A percentile compares a stretch with the other conserved stretches of the same genome.
Evolutionary conservation across 1,140 invertebrate species (phyloP).

Genomic region (Eumeta japonica): DNA sequence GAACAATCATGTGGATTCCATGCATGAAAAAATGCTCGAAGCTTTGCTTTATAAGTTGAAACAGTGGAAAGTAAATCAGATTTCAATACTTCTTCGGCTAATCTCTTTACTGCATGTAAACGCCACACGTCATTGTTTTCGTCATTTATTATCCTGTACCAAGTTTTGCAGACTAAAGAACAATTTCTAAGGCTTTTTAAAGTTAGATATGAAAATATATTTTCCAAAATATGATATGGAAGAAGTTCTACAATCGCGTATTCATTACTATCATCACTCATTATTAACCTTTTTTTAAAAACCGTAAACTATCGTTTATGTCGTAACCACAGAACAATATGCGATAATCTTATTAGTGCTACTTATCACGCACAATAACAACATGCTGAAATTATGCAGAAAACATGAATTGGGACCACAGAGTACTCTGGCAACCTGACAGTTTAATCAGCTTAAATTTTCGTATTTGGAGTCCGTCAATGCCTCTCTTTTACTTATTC

Average conservation of each 20-base stretch:
- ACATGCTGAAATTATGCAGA: too few species aligned
- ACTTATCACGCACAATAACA: too few species aligned
- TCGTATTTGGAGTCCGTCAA: too few species aligned
- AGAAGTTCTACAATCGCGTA: slow-evolving; percentile 33
- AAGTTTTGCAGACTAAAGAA: slow-evolving; percentile 90
- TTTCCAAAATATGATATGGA: slow-evolving; percentile 79
- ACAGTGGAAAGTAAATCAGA: slow-evolving; percentile 89
- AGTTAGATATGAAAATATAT: slow-evolving; percentile 90
- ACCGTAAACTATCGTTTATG: too few species aligned
- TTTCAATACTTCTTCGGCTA: slow-evolving; percentile 89
- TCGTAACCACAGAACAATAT: too few species aligned
- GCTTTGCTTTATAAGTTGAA: slow-evolving; percentile 89
- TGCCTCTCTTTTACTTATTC: too few species aligned
- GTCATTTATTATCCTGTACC: slow-evolving; percentile 87
- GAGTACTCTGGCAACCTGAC: too few species aligned
- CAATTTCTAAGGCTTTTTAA: slow-evolving; percentile 84
- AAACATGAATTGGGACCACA: too few species aligned
- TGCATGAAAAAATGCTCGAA: slow-evolving; percentile 91
- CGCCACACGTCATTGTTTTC: slow-evolving; percentile 97
- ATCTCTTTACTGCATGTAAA: slow-evolving; percentile 81
- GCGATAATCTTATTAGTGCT: too few species aligned
- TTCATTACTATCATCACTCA: slow-evolving; percentile 16
- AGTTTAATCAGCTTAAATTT: too few species aligned
- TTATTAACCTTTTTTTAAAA: too few species aligned
- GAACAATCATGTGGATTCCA: slow-evolving; percentile 98